These are phyloP conservation scores for Thamnaconus septentrionalis DNA, from an alignment of 2,113 vertebrate species.

Conservation along the genomic window DNA sequence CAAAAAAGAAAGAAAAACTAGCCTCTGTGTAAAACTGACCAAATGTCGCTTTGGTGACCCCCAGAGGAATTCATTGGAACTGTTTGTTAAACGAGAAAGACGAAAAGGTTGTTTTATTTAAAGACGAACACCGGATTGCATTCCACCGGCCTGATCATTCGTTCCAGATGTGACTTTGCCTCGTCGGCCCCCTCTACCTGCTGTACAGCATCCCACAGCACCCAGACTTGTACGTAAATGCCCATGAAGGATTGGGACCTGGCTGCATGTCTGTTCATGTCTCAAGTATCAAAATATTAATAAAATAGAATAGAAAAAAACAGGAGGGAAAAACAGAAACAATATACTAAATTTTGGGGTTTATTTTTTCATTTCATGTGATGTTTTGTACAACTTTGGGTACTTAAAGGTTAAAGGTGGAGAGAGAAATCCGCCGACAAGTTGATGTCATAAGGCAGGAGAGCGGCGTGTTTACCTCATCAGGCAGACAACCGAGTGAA, in stretches of 20 bases:
- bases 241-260: conserved; percentile 40
- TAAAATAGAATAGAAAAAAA: not conserved
- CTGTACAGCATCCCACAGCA: conserved; percentile 58
- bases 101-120: too few relatives aligned
- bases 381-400: too few relatives aligned
- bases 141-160: not conserved
- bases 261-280: conserved; percentile 2
- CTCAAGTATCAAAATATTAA: too few relatives aligned
- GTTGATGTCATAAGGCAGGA: conserved; percentile 64
- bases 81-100: too few relatives aligned
- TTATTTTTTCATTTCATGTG: too few relatives aligned
- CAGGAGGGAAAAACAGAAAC: conserved; percentile 19
- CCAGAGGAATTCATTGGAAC: too few relatives aligned
- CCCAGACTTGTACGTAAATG: conserved; percentile 46
- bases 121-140: conserved; percentile 26
- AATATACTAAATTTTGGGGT: too few relatives aligned
- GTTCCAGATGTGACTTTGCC: conserved; percentile 43
- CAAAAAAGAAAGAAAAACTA: too few relatives aligned
- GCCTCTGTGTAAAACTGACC: too few relatives aligned
- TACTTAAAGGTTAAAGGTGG: conserved; percentile 12
- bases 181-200: conserved; percentile 48
- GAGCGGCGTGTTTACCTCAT: conserved; percentile 63
- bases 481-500: conserved; percentile 51
- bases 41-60: too few relatives aligned
- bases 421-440: conserved; percentile 45